Conservation (phyloP, 2,888 invertebrate species). For the Caenorhabditis macrosperma region DNA sequence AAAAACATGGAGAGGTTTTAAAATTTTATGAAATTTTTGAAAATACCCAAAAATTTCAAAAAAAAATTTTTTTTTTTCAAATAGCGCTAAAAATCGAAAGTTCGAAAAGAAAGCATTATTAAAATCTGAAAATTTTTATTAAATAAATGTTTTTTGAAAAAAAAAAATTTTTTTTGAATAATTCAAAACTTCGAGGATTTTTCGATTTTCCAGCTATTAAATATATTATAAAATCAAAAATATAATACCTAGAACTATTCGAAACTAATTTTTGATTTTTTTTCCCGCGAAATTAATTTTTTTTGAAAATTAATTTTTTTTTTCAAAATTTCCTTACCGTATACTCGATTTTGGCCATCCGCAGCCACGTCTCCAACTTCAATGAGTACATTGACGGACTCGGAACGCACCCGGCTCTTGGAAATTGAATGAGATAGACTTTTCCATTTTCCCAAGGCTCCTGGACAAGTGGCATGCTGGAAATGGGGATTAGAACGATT, state of each 20-base stretch:
- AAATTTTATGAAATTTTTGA: background rate
- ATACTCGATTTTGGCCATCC: slow-evolving; percentile 92
- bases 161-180: too few relatives aligned
- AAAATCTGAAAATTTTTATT: too few relatives aligned
- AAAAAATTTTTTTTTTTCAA: background rate
- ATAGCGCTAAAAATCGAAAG: too few relatives aligned
- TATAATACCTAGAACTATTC: too few relatives aligned
- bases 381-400: slow-evolving; percentile 93
- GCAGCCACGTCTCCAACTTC: slow-evolving; percentile 96
- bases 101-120: too few relatives aligned
- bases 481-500: background rate
- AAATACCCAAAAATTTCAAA: background rate
- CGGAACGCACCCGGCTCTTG: slow-evolving; percentile 91
- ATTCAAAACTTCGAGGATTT: too few relatives aligned
- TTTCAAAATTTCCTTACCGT: slow-evolving; percentile 88
- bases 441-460: slow-evolving; percentile 84
- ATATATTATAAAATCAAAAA: too few relatives aligned
- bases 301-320: too few relatives aligned
- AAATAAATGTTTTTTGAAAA: too few relatives aligned
- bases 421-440: slow-evolving; percentile 94
- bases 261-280: too few relatives aligned
- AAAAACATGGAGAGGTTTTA: background rate
- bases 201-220: too few relatives aligned
- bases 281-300: background rate
- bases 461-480: slow-evolving; percentile 69